phyloP scores from a whole-genome alignment of 2,888 invertebrate species.

The Coenonympha arcania region DNA sequence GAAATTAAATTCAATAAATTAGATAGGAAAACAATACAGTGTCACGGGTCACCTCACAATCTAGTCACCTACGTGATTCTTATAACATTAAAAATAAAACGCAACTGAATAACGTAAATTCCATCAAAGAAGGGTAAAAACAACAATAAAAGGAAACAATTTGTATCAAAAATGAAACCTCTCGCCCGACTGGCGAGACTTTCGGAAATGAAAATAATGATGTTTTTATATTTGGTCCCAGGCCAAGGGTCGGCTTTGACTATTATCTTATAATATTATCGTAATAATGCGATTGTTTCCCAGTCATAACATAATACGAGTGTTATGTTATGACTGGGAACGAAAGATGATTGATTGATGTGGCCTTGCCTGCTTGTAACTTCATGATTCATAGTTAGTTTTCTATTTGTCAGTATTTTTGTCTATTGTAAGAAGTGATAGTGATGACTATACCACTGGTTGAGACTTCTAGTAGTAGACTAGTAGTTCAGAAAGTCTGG shows the following conservation, averaged over 20 bases:
- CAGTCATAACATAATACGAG: not conserved
- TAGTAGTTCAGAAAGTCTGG: no score
- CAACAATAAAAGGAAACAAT: conserved; percentile 1
- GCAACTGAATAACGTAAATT: not conserved
- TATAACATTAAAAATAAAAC: not conserved
- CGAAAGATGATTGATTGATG: not conserved
- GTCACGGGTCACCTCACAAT: no score
- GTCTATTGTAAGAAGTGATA: no score
- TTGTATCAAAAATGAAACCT: conserved; percentile 9
- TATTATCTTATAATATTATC: conserved; percentile 7
- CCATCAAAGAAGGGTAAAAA: not conserved
- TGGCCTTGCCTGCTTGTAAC: not conserved
- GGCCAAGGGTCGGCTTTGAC: conserved; percentile 10
- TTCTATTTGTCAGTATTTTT: no score
- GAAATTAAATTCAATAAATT: no score
- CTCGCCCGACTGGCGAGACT: conserved; percentile 7
- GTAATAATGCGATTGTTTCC: conserved; percentile 5
- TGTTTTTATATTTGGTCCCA: conserved; percentile 7
- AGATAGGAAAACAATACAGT: no score
- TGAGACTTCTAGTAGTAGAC: no score
- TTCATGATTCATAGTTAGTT: no score
- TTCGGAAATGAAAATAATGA: conserved; percentile 11
- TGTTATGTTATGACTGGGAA: no score
- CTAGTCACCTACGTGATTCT: no score
- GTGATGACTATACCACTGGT: no score